Evolutionary conservation across 2,888 invertebrate genomes (phyloP).

Genomic region (Cataglyphis livida): DNA sequence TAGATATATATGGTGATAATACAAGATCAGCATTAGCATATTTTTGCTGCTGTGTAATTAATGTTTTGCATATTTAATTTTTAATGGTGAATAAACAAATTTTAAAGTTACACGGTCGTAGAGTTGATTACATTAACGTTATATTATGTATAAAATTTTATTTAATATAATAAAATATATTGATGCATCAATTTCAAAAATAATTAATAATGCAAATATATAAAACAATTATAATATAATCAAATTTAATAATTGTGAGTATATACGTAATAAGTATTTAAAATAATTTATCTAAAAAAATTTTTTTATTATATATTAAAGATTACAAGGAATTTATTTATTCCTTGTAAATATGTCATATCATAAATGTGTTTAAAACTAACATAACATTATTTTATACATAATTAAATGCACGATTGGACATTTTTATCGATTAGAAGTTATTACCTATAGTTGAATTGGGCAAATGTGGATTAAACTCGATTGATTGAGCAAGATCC

Average conservation of each 20-base stretch:
- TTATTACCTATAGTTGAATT: background rate
- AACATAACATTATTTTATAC: too few relatives aligned
- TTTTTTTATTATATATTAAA: background rate
- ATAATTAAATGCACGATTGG: background rate
- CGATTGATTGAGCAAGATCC: slow-evolving; percentile 24
- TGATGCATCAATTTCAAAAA: background rate
- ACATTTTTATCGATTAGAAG: background rate
- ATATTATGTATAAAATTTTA: background rate
- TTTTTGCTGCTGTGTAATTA: background rate
- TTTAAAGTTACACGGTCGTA: background rate
- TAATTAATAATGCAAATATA: background rate
- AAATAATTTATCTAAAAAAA: background rate
- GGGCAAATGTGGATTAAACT: background rate
- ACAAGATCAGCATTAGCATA: background rate
- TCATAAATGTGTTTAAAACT: too few relatives aligned
- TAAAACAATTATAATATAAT: background rate
- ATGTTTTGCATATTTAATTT: background rate
- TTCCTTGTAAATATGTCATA: background rate
- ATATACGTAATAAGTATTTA: background rate
- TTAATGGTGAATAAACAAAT: background rate
- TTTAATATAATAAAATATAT: background rate
- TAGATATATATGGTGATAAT: background rate
- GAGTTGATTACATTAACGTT: background rate
- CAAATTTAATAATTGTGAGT: background rate
- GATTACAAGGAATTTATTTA: background rate